A percentile compares a stretch with the other conserved stretches of the same genome.
These are phyloP conservation scores for Grapholita molesta DNA, from an alignment of 1,140 invertebrate genomes.

Conservation along the genomic window DNA sequence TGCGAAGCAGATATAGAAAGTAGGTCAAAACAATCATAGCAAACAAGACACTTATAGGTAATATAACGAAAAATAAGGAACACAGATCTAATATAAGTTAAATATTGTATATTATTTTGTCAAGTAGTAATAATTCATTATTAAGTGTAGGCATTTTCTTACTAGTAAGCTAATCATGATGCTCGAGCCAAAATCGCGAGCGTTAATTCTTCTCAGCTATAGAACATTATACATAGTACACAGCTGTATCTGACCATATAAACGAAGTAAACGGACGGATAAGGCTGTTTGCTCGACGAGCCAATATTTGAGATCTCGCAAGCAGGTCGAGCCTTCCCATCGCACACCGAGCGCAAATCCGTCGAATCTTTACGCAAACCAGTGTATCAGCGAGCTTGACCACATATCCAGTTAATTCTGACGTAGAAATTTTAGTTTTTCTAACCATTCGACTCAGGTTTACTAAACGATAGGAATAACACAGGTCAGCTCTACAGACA, in stretches of 20 bases:
- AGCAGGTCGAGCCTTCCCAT: conserved; percentile 52
- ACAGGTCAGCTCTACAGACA: conserved; percentile 29
- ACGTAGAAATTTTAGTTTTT: too few species aligned
- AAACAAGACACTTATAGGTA: too few species aligned
- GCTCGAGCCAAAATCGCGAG: not conserved
- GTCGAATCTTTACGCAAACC: not conserved
- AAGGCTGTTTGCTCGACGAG: conserved; percentile 60
- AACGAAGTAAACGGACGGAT: conserved; percentile 61
- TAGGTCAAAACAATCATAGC: too few species aligned
- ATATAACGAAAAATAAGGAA: too few species aligned
- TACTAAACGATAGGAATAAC: not conserved
- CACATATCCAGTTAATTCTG: too few species aligned
- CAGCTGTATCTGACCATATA: conserved; percentile 37
- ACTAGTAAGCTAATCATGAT: not conserved
- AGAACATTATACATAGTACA: conserved; percentile 1
- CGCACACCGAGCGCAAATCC: not conserved
- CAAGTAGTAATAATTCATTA: too few species aligned
- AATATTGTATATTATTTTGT: too few species aligned
- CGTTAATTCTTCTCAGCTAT: not conserved
- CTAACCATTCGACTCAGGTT: not conserved
- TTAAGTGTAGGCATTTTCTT: not conserved
- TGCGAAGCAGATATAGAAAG: too few species aligned
- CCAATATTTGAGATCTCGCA: conserved; percentile 69
- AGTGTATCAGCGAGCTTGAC: not conserved
- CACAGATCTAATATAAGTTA: too few species aligned